Conservation (phyloP, 2,797 vertebrate genomes). For the Galago senegalensis region DNA sequence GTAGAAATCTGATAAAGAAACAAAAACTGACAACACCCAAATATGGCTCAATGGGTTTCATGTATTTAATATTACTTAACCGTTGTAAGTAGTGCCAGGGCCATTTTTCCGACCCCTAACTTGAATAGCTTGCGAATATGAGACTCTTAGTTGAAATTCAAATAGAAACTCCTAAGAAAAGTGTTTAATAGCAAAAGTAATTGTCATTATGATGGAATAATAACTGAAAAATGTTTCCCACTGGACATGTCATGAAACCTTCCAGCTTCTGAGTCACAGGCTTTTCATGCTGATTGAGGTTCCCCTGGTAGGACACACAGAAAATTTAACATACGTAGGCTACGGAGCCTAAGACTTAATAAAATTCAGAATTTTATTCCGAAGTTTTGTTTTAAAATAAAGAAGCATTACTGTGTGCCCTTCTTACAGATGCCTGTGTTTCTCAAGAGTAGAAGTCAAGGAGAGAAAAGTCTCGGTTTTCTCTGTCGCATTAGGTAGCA, state of each 20-base stretch:
- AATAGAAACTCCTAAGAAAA: neutral
- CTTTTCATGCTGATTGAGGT: neutral
- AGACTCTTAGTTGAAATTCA: neutral
- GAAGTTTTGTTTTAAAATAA: constrained; percentile 41
- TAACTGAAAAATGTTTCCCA: neutral
- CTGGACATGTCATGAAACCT: neutral
- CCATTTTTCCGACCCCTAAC: neutral
- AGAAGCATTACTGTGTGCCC: neutral
- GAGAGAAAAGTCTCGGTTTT: neutral
- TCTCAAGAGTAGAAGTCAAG: neutral
- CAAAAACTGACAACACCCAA: neutral
- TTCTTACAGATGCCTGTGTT: neutral
- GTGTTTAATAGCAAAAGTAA: neutral
- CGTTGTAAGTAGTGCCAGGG: neutral
- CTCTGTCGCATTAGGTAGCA: neutral
- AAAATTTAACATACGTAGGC: neutral
- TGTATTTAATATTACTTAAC: neutral
- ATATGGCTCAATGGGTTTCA: neutral
- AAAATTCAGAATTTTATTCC: neutral
- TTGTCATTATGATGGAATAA: neutral
- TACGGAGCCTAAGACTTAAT: neutral
- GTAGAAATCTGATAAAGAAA: neutral
- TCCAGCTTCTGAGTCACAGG: neutral
- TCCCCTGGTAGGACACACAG: neutral
- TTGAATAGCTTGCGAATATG: neutral